Conservation (phyloP, 2,113 vertebrate genomes). For the Gallinago paraguaiae region DNA sequence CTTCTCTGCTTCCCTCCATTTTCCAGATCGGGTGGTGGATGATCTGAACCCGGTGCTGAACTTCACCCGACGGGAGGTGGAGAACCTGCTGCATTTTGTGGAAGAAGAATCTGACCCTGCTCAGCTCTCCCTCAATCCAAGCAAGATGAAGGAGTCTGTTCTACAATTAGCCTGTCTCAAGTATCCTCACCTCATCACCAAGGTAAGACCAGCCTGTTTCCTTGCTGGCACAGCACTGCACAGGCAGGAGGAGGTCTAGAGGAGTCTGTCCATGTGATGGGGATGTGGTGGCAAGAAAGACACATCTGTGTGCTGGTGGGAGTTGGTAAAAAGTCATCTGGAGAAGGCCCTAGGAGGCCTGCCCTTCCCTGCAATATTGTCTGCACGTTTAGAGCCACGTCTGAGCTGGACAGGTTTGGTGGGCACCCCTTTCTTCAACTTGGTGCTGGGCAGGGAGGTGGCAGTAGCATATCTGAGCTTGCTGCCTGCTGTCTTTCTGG, state of each 20-base stretch:
- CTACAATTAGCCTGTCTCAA: constrained; percentile 85
- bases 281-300: neutral
- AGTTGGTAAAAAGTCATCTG: neutral
- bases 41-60: constrained; percentile 97
- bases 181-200: constrained; percentile 94
- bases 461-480: neutral
- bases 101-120: constrained; percentile 88
- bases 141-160: constrained; percentile 83
- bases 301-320: neutral
- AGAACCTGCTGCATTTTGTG: constrained; percentile 97
- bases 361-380: neutral
- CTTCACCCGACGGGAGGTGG: constrained; percentile 95
- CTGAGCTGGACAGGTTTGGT: neutral
- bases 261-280: neutral
- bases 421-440: neutral
- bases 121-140: constrained; percentile 65
- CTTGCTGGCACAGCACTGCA: neutral
- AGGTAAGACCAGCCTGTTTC: constrained; percentile 75
- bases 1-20: neutral
- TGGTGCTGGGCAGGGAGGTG: neutral
- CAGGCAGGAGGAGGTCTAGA: neutral
- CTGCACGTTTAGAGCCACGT: neutral
- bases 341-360: neutral
- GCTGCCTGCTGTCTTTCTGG: neutral
- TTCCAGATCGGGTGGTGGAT: constrained; percentile 93